Evolutionary conservation across 2,888 invertebrate genomes (phyloP), one percentile per base, ranked within the genome.

Genomic region (Mycogona germanica): DNA sequence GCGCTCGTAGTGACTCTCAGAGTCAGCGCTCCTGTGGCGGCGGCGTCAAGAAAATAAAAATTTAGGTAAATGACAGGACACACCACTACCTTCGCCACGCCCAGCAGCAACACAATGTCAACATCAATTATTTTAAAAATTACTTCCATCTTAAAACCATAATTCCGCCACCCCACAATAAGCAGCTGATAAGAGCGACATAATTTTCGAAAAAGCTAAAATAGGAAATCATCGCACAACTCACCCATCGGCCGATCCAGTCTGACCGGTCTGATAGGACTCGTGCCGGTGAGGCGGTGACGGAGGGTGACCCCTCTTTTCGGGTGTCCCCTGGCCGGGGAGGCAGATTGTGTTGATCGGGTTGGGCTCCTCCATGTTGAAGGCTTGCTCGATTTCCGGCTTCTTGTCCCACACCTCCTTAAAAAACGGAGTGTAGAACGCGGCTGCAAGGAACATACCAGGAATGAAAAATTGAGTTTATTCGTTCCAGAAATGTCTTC

Each of bases 351-450:
- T 50, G 21, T 50, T 40, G 25, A 38, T 29, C 63, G 46, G 63
- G 57, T 68, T 82, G 1, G 75, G 78, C 64, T 86, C 86, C 67
- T 88, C 88, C 79, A 89, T 80, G 60, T 89, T 83, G 70, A 87
- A 87, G 19, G 91, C 84, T 66, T 87, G 86, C 68, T 95, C 93
- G 52, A 93, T 92, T 73, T 92, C 91, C 28, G 87, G 88, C 64
- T 92, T 91, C 64, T 88, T 86, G 69, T 92, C 91, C 92, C 91
- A 93, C 23, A 89, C 92, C 70, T 91, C 91, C 69, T 91, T 89
- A 74, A 95, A 87, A 75, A 95, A 95, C 45, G 92, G 91, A 45
- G 87, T 88, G 71, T 89, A 95, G 71, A 91, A 89, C 29, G 91
- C 88, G 65, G 89, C 88, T 89, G 72, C 0, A 73, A 72, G 58